phyloP scores from a whole-genome alignment of 2,888 invertebrate species.

The Sphaerophoria taeniata region DNA sequence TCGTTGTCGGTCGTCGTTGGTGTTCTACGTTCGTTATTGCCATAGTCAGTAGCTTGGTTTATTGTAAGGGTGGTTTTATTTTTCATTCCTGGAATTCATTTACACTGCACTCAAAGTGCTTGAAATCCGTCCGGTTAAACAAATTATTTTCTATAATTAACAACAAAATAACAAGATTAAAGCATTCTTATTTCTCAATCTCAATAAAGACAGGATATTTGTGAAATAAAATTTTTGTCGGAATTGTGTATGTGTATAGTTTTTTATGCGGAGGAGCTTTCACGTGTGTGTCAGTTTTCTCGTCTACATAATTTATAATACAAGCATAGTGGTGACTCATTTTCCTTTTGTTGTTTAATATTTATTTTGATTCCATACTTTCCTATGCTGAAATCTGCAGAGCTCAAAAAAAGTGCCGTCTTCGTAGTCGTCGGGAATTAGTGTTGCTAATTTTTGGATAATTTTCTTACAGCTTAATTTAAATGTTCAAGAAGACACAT shows the following conservation, averaged over 20 bases:
- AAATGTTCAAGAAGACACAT: neutral
- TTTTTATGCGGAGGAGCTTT: slow-evolving; percentile 39
- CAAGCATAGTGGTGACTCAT: slow-evolving; percentile 62
- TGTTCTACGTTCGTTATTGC: slow-evolving; percentile 10
- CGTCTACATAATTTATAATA: slow-evolving; percentile 37
- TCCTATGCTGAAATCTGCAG: neutral
- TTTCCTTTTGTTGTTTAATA: slow-evolving; percentile 56
- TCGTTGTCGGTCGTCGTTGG: neutral
- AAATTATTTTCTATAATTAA: slow-evolving; percentile 15
- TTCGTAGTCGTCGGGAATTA: neutral
- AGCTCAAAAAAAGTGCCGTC: neutral
- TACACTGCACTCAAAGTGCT: slow-evolving; percentile 35
- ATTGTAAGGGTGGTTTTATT: slow-evolving; percentile 13
- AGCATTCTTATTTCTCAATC: neutral
- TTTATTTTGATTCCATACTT: slow-evolving; percentile 40
- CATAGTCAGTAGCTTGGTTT: slow-evolving; percentile 12
- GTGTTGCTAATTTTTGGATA: neutral
- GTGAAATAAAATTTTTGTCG: no score
- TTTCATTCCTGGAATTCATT: slow-evolving; percentile 48
- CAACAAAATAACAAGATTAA: neutral
- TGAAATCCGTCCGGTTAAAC: slow-evolving; percentile 55
- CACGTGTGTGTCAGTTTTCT: slow-evolving; percentile 47
- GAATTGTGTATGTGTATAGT: neutral
- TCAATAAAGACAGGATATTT: neutral
- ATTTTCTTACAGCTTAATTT: slow-evolving; percentile 11